Evolutionary conservation across 2,113 vertebrate genomes (phyloP), one percentile per base, ranked within the genome.

Genomic region (Macaca fascicularis): DNA sequence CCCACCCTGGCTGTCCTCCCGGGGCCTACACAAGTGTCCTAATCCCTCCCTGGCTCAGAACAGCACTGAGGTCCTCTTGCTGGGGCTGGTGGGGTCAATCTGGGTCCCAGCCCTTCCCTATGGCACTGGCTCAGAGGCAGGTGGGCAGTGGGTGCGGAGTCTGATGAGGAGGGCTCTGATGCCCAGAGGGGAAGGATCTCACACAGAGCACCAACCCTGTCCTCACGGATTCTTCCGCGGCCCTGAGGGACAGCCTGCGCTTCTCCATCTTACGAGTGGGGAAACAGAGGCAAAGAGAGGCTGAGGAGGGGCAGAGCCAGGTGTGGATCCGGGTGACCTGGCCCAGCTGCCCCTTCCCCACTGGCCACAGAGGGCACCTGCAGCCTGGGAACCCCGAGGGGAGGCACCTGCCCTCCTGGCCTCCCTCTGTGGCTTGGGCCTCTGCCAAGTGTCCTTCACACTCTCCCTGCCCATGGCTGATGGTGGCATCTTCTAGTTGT

Each of bases 221-320:
- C 69, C 69, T 90, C 9, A 1, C 5, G 38, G 3, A n/a, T 32
- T 40, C 38, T 57, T 13, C 35, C 4, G 6, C 57, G 50, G 4
- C 35, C 30, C 8, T 0, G 50, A 11, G 23, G 19, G 10, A 35
- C 25, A 17, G 2, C 1, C 0, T 11, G 6, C 1, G 3, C n/a
- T 4, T 2, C 20, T 27, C 40, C 72, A 32, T 11, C 52, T 50
- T 19, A 40, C 1, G 4, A 27, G 32, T 2, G 32, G 38, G 55
- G 43, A 78, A 32, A 69, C 50, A 0, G 0, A 94, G 95, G 90
- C 67, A n/a, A 61, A 76, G 55, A 30, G 43, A 10, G n/a, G 52
- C 27, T 10, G 4, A 48, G 27, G 43, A 43, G 11, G 35, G 70
- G 22, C 20, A 74, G 20, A 74, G 35, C 30, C 75, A 78, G 7